Evolutionary conservation across 2,888 invertebrate species (phyloP), one percentile per base, ranked within the genome.

Genomic region (Rugalucina vietnamica): DNA sequence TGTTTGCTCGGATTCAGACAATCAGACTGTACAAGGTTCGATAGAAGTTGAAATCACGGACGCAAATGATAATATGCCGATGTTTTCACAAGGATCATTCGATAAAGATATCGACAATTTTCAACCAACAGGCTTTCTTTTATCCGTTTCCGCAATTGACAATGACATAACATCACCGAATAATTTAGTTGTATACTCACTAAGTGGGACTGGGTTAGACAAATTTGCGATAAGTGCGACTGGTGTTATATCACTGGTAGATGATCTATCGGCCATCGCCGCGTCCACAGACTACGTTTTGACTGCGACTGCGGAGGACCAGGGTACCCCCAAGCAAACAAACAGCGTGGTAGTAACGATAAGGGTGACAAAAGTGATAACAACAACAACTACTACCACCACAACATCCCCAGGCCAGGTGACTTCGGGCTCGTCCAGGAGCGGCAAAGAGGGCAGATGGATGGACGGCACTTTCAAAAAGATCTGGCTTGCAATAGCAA

Each of bases 161-260:
- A 76, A 71, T 39, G 85, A 89, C 78, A 39, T 43, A 27, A 70
- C 84, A n/a, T 81, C 81, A 54, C 79, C 82, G 21, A 85, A 86
- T 50, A 88, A 84, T 36, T 73, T n/a, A 21, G n/a, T 83, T 29
- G 49, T 76, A 18, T 81, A 85, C 75, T 65, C 84, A 14, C 60
- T 88, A 18, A 73, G 82, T 1, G 65, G 65, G 1, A n/a, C n/a
- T 0, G 71, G 79, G 27, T 79, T 79, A 1, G 82, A 82, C 27
- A 75, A 81, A 21, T 85, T 88, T 75, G 79, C 49, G 49, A 84
- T 85, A 21, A 82, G 77, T 29, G 70, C 65, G 12, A 65, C 49
- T 37, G 81, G 88, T 24, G 39, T 75, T 69, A 69, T 87, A 2
- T 3, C 1, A 10, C 18, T 65, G 3, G 73, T 84, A 69, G 88